Conservation (phyloP, 1,140 invertebrate genomes). For the Calephelis virginiensis region DNA sequence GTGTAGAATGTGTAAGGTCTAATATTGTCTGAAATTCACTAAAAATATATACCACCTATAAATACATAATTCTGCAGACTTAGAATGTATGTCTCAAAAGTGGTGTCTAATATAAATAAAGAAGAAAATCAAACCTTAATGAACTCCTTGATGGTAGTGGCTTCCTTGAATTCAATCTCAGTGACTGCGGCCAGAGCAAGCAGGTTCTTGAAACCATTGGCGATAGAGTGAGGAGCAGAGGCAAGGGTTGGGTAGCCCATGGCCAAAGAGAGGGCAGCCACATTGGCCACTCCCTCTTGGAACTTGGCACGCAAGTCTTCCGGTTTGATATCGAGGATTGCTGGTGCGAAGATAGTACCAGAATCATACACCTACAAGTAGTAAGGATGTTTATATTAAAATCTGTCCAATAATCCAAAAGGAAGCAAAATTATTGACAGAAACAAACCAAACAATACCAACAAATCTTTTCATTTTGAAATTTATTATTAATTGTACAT, state of each 20-base stretch:
- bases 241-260: constrained; percentile 98
- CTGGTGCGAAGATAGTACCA: constrained; percentile 97
- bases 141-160: constrained; percentile 94
- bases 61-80: neutral
- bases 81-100: neutral
- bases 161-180: constrained; percentile 96
- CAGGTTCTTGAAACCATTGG: constrained; percentile 98
- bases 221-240: constrained; percentile 97
- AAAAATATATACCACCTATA: too few relatives aligned
- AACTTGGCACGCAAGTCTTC: constrained; percentile 96
- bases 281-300: constrained; percentile 93
- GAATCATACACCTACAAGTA: constrained; percentile 92
- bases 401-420: neutral
- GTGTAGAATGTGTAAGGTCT: too few relatives aligned
- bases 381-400: neutral
- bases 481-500: too few relatives aligned
- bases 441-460: too few relatives aligned
- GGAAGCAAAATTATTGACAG: neutral
- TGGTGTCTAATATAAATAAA: constrained; percentile 1
- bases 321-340: constrained; percentile 98
- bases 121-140: constrained; percentile 82
- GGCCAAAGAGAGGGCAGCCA: constrained; percentile 95
- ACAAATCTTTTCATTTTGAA: too few relatives aligned
- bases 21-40: too few relatives aligned
- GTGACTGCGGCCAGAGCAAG: constrained; percentile 97